These are phyloP conservation scores for Oncopeltus fasciatus DNA, from an alignment of 1,140 invertebrate species.

Conservation along the genomic window DNA sequence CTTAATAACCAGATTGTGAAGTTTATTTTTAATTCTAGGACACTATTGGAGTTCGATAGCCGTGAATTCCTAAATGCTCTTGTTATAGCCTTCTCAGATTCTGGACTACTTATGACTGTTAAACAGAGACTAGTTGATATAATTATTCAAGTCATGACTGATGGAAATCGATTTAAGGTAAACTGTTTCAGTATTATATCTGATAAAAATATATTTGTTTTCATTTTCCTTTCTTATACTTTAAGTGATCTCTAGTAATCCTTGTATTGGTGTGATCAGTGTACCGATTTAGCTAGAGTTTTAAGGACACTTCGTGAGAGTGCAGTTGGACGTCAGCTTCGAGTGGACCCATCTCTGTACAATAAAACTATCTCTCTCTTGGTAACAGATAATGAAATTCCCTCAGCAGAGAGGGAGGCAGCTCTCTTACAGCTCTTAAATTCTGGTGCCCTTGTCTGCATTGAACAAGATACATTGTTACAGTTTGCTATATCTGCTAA, in stretches of 20 bases:
- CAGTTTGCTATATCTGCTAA: constrained; percentile 20
- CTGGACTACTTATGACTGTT: constrained; percentile 54
- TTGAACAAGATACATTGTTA: constrained; percentile 19
- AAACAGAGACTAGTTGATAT: constrained; percentile 69
- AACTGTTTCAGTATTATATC: too few relatives aligned
- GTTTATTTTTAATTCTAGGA: constrained; percentile 32
- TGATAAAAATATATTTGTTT: too few relatives aligned
- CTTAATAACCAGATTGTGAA: too few relatives aligned
- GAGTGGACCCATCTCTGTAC: constrained; percentile 25
- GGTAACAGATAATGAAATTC: constrained; percentile 35
- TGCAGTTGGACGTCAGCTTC: constrained; percentile 31
- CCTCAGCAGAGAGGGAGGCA: constrained; percentile 60
- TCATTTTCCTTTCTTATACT: neutral
- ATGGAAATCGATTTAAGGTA: constrained; percentile 45
- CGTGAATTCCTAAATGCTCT: constrained; percentile 82
- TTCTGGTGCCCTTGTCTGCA: constrained; percentile 28
- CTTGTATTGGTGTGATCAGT: constrained; percentile 27
- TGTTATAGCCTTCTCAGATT: constrained; percentile 73
- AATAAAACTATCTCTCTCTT: constrained; percentile 38
- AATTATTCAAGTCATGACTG: constrained; percentile 56
- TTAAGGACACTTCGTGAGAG: constrained; percentile 34
- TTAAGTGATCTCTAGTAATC: neutral
- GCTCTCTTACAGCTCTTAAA: constrained; percentile 62
- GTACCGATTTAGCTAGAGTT: constrained; percentile 42
- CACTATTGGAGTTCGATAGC: constrained; percentile 72